Evolutionary conservation across 1,140 invertebrate genomes (phyloP).

Genomic region (Rhyzopertha dominica): DNA sequence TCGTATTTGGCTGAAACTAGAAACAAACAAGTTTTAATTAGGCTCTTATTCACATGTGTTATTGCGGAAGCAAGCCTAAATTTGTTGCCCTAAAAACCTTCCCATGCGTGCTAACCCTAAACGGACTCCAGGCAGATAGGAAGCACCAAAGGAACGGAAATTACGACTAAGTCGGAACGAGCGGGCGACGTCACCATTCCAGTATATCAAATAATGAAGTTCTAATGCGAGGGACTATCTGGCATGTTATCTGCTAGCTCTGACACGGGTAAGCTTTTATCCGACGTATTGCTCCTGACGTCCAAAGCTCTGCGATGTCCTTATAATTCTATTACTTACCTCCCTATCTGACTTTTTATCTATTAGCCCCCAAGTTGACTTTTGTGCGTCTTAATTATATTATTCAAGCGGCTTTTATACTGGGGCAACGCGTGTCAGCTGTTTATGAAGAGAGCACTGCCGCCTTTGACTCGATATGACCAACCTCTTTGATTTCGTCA

Average conservation of each 20-base stretch:
- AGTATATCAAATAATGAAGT: slow-evolving; percentile 31
- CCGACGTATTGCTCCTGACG: slow-evolving; percentile 24
- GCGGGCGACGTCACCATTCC: slow-evolving; percentile 15
- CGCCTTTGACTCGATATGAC: no score
- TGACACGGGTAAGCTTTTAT: slow-evolving; percentile 39
- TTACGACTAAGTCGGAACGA: slow-evolving; percentile 13
- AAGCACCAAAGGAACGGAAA: slow-evolving; percentile 11
- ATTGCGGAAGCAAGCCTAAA: no score
- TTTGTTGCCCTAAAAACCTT: no score
- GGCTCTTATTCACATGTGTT: no score
- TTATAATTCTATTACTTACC: slow-evolving; percentile 42
- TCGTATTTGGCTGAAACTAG: no score
- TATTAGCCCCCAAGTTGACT: slow-evolving; percentile 35
- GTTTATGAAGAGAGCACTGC: no score
- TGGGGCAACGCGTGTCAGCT: slow-evolving; percentile 16
- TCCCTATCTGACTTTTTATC: slow-evolving; percentile 38
- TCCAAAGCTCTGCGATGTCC: slow-evolving; percentile 27
- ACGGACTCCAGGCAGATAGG: no score
- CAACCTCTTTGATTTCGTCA: no score
- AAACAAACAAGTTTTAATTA: no score
- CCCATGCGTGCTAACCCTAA: no score
- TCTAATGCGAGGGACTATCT: slow-evolving; percentile 23
- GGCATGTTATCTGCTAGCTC: slow-evolving; percentile 21
- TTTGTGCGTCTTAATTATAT: slow-evolving; percentile 36
- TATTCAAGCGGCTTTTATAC: slow-evolving; percentile 27